These are phyloP conservation scores for Hymenopus coronatus DNA, from an alignment of 2,888 invertebrate species.

Conservation along the genomic window DNA sequence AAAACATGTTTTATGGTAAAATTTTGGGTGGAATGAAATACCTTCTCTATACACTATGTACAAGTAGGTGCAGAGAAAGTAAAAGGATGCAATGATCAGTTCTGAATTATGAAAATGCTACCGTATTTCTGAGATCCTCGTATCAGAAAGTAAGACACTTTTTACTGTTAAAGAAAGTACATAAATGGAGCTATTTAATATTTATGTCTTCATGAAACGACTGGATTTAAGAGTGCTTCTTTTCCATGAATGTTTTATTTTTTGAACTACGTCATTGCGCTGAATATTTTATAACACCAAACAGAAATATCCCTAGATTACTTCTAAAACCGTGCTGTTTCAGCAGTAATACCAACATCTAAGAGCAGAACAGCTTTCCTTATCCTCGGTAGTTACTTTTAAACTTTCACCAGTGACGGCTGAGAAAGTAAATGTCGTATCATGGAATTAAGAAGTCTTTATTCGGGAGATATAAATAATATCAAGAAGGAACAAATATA, in stretches of 20 bases:
- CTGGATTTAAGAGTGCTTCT: background rate
- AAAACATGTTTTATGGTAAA: no score
- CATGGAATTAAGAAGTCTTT: no score
- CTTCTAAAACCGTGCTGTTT: background rate
- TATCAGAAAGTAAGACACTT: background rate
- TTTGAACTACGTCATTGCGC: background rate
- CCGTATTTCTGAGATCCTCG: no score
- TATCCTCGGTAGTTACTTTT: background rate
- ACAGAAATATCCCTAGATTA: background rate
- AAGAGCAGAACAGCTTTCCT: background rate
- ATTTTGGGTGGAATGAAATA: no score
- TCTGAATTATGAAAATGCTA: no score
- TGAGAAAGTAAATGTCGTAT: no score
- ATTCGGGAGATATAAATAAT: no score
- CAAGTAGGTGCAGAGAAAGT: no score
- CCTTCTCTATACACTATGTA: no score
- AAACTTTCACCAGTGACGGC: background rate
- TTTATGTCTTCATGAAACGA: background rate
- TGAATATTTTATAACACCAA: background rate
- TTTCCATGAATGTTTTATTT: background rate
- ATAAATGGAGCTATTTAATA: background rate
- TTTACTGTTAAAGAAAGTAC: background rate
- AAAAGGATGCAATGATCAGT: no score
- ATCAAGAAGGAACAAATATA: no score
- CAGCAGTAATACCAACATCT: background rate